Evolutionary conservation across 2,888 invertebrate species (phyloP).

Genomic region (Romanomermis culicivorax): DNA sequence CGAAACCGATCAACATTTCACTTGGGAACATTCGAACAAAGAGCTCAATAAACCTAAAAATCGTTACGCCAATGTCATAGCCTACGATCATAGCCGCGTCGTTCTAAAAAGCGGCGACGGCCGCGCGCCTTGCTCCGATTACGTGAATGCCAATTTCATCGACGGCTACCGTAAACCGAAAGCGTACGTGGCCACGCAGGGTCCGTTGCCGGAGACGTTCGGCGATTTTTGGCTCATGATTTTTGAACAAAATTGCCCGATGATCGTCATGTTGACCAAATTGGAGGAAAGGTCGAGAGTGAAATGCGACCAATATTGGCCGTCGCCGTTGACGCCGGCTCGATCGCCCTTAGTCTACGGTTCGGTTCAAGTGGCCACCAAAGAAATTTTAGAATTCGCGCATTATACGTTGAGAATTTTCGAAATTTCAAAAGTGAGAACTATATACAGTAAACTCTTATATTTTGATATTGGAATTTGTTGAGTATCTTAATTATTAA

Average conservation of each 20-base stretch:
- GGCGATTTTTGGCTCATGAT: constrained; percentile 98
- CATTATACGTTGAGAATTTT: constrained; percentile 95
- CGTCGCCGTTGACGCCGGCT: constrained; percentile 69
- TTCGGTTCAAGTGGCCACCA: constrained; percentile 71
- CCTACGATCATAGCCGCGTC: constrained; percentile 92
- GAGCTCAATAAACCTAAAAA: constrained; percentile 96
- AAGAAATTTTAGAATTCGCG: constrained; percentile 84
- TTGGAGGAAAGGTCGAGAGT: constrained; percentile 85
- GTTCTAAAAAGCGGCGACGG: constrained; percentile 63
- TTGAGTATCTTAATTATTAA: too few species aligned
- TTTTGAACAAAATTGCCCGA: constrained; percentile 82
- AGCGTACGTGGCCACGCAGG: constrained; percentile 93
- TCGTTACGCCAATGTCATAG: constrained; percentile 94
- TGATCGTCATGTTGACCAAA: constrained; percentile 98
- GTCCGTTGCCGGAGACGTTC: constrained; percentile 88
- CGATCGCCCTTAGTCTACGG: constrained; percentile 44
- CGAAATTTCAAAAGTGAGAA: constrained; percentile 48
- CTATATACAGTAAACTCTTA: too few species aligned
- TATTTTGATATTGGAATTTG: too few species aligned
- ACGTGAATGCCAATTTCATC: constrained; percentile 97
- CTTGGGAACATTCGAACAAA: constrained; percentile 96
- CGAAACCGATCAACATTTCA: constrained; percentile 96
- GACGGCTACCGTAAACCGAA: constrained; percentile 96
- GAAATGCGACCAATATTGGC: constrained; percentile 60
- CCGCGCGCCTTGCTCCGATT: constrained; percentile 63